These are phyloP conservation scores for Mellivora capensis DNA, from an alignment of 2,113 vertebrate species.

Conservation along the genomic window DNA sequence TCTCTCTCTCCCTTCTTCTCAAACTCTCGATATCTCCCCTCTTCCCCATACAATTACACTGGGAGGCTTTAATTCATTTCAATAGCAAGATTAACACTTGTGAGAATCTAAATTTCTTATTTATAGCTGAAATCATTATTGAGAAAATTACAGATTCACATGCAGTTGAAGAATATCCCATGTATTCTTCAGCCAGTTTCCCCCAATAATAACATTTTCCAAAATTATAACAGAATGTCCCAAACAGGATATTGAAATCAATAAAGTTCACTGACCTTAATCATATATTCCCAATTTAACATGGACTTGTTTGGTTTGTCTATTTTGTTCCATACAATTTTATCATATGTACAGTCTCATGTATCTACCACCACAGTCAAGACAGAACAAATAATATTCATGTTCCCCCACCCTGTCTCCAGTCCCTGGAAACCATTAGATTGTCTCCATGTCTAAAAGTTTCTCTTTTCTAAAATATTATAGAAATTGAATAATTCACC, in stretches of 20 bases:
- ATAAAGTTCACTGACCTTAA: background rate
- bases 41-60: background rate
- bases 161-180: background rate
- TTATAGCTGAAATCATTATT: background rate
- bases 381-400: background rate
- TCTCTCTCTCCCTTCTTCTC: background rate
- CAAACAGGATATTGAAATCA: background rate
- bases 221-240: background rate
- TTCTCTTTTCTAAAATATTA: background rate
- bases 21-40: background rate
- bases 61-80: background rate
- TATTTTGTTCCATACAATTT: background rate
- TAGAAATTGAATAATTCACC: background rate
- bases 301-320: background rate
- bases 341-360: background rate
- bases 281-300: background rate
- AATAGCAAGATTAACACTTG: background rate
- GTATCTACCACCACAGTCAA: background rate
- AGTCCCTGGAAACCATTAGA: background rate
- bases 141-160: background rate
- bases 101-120: background rate
- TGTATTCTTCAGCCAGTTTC: background rate
- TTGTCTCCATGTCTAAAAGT: background rate
- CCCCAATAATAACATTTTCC: background rate
- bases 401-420: background rate